Evolutionary conservation across 92 coral and sea anemone species (phyloP).

Genomic region (Porites rus): DNA sequence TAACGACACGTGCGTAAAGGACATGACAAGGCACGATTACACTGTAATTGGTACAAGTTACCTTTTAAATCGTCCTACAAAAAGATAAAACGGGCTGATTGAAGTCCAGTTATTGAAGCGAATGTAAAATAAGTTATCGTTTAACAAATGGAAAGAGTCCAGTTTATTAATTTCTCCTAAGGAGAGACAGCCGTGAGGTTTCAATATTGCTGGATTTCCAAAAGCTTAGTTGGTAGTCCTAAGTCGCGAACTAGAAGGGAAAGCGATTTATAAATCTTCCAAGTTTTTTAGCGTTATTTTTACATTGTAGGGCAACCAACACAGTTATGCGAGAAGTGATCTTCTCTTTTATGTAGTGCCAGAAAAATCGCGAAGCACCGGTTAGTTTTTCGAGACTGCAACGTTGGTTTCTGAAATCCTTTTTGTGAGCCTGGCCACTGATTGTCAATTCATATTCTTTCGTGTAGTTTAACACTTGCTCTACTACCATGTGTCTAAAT

Average conservation of each 20-base stretch:
- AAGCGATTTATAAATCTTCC: slow-evolving; percentile 1
- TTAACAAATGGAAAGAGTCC: not conserved
- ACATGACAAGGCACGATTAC: no score
- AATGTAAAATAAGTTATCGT: not conserved
- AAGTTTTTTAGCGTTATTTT: slow-evolving; percentile 24
- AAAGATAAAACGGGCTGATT: not conserved
- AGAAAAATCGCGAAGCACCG: not conserved
- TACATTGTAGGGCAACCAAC: slow-evolving; percentile 29
- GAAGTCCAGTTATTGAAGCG: not conserved
- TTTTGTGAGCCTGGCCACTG: not conserved
- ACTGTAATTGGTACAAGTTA: no score
- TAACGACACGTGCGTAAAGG: no score
- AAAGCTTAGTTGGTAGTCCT: not conserved
- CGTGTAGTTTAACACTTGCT: not conserved
- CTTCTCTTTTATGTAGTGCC: no score
- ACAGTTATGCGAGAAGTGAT: not conserved
- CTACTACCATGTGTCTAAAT: not conserved
- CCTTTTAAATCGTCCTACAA: not conserved
- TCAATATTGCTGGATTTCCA: not conserved
- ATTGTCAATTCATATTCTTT: not conserved
- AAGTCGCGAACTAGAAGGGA: not conserved
- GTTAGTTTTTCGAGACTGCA: not conserved
- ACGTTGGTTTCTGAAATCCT: not conserved
- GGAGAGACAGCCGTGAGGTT: not conserved
- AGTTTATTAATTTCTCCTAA: not conserved